A percentile compares a stretch with the other conserved stretches of the same genome.
Evolutionary conservation across 2,888 invertebrate genomes (phyloP).

Genomic region (Byasa hedistus): DNA sequence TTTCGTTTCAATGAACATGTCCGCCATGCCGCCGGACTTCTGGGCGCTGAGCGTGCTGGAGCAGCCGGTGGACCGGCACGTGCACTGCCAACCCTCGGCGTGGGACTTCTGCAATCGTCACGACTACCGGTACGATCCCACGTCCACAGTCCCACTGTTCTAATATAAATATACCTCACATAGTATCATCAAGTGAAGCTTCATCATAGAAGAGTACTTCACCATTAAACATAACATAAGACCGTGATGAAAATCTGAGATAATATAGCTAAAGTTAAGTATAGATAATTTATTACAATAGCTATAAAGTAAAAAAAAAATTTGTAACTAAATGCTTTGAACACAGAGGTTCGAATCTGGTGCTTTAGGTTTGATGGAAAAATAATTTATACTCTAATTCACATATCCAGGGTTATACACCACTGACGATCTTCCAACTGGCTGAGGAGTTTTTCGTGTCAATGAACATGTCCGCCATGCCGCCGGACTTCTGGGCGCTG

Average conservation of each 20-base stretch:
- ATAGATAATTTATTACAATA: too few relatives aligned
- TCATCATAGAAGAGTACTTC: too few relatives aligned
- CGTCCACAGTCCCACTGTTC: too few relatives aligned
- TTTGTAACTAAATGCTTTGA: too few relatives aligned
- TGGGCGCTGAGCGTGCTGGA: conserved; percentile 92
- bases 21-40: conserved; percentile 91
- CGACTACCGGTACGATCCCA: conserved; percentile 85
- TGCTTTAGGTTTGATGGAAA: too few relatives aligned
- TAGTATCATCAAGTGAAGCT: too few relatives aligned
- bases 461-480: conserved; percentile 91
- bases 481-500: conserved; percentile 92
- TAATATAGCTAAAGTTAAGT: too few relatives aligned
- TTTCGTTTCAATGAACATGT: conserved; percentile 93
- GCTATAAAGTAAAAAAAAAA: too few relatives aligned
- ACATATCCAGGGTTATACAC: conserved; percentile 86
- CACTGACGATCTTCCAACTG: conserved; percentile 89
- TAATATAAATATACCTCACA: too few relatives aligned
- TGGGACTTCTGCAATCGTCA: conserved; percentile 96
- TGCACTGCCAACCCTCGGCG: conserved; percentile 94
- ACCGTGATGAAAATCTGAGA: too few relatives aligned
- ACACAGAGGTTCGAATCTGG: too few relatives aligned
- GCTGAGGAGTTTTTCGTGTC: conserved; percentile 96
- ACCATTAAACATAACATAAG: too few relatives aligned
- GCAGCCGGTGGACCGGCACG: conserved; percentile 86
- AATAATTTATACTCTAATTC: not conserved